A percentile compares a stretch with the other conserved stretches of the same genome.
phyloP scores from a whole-genome alignment of 2,113 vertebrate species.

The Podarcis cretensis region DNA sequence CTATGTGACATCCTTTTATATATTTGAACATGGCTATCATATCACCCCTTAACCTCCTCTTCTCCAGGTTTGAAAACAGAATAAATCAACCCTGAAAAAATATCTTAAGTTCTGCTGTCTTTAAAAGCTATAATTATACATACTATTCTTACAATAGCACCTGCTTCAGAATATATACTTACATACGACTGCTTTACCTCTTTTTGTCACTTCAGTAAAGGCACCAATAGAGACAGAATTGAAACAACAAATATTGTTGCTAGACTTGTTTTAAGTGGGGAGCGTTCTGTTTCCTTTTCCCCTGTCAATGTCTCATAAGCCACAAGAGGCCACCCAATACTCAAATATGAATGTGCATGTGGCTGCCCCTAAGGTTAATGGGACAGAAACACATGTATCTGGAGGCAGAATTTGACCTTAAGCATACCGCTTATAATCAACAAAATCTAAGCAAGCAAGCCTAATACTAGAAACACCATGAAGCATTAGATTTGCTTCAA shows the following conservation, averaged over 20 bases:
- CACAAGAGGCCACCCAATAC: background rate
- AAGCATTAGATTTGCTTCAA: slow-evolving; percentile 47
- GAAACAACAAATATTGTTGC: background rate
- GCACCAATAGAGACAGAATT: background rate
- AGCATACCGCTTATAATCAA: slow-evolving; percentile 12
- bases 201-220: background rate
- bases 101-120: background rate
- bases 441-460: slow-evolving; percentile 46
- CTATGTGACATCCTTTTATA: no score
- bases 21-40: no score
- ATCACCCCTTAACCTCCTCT: no score
- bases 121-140: background rate
- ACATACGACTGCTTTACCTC: background rate
- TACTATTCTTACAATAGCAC: background rate
- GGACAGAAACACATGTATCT: background rate
- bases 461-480: slow-evolving; percentile 30
- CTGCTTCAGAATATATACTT: background rate
- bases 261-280: background rate
- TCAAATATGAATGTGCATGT: background rate
- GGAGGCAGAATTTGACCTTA: background rate
- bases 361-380: background rate
- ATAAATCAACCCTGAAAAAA: background rate
- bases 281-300: background rate
- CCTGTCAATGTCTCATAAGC: background rate
- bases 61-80: no score